Base-by-base conservation (phyloP, 1,140 invertebrate genomes). In the Calephelis nemesis region DNA sequence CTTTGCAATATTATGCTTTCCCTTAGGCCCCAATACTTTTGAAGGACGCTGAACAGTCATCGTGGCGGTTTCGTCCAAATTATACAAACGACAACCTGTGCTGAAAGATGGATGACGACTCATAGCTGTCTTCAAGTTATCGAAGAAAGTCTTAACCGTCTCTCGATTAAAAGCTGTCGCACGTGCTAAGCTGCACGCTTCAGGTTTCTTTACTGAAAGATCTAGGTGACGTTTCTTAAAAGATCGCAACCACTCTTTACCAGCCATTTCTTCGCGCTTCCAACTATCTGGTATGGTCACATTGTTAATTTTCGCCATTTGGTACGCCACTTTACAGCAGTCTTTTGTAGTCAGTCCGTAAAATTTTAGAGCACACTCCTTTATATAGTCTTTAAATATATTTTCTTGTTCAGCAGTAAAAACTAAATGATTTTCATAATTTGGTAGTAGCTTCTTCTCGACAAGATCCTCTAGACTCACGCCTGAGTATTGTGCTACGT, bases 21-120 rank as follows among this genome's bases (percentile, higher is more conserved):
- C n/a, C n/a, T 63, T 63, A 42, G 62, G 62, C 11, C 9, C 62
- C 45, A 63, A 5, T n/a, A 63, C 60, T 62, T 47, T 62, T 62
- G 40, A 40, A 7, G 60, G 60, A 9, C 13, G 10, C 10, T 47
- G 60, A 8, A 62, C 60, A 62, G 15, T 19, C 15, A 39, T 62
- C 11, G 40, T 62, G 40, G 60, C 30, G 6, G 62, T 63, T 63
- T 63, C 62, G 13, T 63, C 62, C n/a, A 63, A 13, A 13, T 63
- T 63, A 40, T 42, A 63, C 11, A 63, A 9, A 10, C 62, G 30
- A 13, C 39, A 42, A 63, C 62, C 62, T 45, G 11, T 9, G n/a
- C 62, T 13, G n/a, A 52, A 63, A 63, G 30, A 13, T 13, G 40
- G n/a, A 45, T 42, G 11, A 47, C 62, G 39, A 12, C n/a, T n/a